Conservation (phyloP, 2,113 vertebrate genomes). For the Podilymbus podiceps region DNA sequence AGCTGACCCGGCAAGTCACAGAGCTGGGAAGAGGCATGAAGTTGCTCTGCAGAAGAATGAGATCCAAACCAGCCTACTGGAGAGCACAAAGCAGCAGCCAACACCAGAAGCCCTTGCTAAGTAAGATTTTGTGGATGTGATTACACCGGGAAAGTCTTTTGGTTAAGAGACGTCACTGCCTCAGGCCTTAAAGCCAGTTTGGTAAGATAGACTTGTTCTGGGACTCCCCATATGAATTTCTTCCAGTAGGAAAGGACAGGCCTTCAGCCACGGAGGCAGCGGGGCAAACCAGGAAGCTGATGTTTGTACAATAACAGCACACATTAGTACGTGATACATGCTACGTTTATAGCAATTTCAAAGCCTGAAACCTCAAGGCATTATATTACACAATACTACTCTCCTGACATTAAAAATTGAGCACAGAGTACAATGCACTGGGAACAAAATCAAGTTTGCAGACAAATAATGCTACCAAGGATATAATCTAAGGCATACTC, state of each 20-base stretch:
- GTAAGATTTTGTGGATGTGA: neutral
- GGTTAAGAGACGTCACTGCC: neutral
- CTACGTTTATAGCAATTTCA: neutral
- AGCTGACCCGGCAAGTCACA: neutral
- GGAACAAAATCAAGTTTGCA: constrained; percentile 2
- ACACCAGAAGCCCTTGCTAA: neutral
- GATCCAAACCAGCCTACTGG: neutral
- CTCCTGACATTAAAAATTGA: neutral
- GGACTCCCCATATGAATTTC: neutral
- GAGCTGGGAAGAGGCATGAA: neutral
- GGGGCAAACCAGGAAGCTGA: neutral
- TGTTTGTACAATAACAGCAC: neutral
- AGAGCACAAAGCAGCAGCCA: neutral
- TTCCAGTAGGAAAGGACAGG: neutral
- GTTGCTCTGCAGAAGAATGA: neutral
- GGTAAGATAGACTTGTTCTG: neutral
- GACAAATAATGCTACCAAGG: neutral
- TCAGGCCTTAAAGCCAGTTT: neutral
- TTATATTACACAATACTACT: neutral
- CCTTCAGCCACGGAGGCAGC: neutral
- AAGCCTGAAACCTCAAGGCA: neutral
- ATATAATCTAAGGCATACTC: neutral
- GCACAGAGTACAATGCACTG: neutral
- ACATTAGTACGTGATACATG: neutral
- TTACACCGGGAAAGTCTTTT: neutral